These are phyloP conservation scores for Opisthocomus hoazin DNA, from an alignment of 2,113 vertebrate genomes.

Conservation along the genomic window DNA sequence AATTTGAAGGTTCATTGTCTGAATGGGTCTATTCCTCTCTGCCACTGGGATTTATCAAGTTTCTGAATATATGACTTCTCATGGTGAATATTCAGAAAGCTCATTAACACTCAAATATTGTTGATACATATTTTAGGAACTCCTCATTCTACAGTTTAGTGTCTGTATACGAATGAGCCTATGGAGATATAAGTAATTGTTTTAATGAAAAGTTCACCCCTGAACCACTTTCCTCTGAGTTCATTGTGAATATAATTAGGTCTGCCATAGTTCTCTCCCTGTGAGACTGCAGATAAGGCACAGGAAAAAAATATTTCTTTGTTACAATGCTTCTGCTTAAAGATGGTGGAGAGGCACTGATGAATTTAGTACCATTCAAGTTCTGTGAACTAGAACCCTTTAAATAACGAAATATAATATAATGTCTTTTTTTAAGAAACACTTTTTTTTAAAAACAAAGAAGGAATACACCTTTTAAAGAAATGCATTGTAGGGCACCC, in stretches of 20 bases:
- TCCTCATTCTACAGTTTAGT: slow-evolving; percentile 5
- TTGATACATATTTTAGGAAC: slow-evolving; percentile 51
- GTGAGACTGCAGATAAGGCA: slow-evolving; percentile 66
- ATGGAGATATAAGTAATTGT: slow-evolving; percentile 66
- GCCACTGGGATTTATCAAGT: slow-evolving; percentile 29
- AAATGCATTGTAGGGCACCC: not conserved
- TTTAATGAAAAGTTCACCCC: slow-evolving; percentile 71
- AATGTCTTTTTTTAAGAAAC: slow-evolving; percentile 58
- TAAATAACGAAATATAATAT: slow-evolving; percentile 61
- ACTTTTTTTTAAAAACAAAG: not conserved
- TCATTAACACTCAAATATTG: slow-evolving; percentile 42
- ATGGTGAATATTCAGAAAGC: slow-evolving; percentile 34
- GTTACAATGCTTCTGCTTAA: slow-evolving; percentile 65
- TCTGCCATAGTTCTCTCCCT: slow-evolving; percentile 56
- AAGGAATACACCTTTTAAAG: not conserved
- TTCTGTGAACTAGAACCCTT: slow-evolving; percentile 47
- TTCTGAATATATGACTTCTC: slow-evolving; percentile 30
- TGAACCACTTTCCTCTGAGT: slow-evolving; percentile 44
- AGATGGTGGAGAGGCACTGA: slow-evolving; percentile 59
- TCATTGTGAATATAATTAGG: slow-evolving; percentile 68
- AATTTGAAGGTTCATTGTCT: slow-evolving; percentile 14
- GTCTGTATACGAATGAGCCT: slow-evolving; percentile 56
- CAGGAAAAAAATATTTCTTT: slow-evolving; percentile 56
- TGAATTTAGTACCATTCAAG: slow-evolving; percentile 57
- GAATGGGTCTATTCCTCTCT: not conserved